Evolutionary conservation across 1,140 invertebrate genomes (phyloP), one percentile per base, ranked within the genome.

Genomic region (Cheumatopsyche charites): DNA sequence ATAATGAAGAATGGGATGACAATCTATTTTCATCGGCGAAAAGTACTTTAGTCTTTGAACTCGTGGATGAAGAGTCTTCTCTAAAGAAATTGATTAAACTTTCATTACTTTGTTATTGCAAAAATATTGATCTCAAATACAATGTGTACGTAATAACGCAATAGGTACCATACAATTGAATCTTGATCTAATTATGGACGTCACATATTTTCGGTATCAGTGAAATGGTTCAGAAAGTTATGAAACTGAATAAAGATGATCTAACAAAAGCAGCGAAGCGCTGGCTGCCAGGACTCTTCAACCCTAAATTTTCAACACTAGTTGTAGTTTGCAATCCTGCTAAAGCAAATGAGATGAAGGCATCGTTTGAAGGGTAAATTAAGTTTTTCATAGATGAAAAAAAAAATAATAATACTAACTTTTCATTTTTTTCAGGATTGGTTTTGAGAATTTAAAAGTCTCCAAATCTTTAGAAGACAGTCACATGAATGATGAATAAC

Each of bases 41-140:
- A 78, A 93, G 92, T 77, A 94, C 93, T 11, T 81, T 94, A 1
- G 89, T 96, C 49, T 96, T 91, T 82, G 91, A 95, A 79, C 88
- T 94, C 6, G 92, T 96, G 69, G 88, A 92, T 72, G 82, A 87
- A 72, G 92, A 95, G 80, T 91, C 93, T 75, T 92, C 89, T 67
- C 88, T 95, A 0, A 87, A 90, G 0, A 87, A 90, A 77, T 86
- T 91, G 0, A 88, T 93, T 1, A 77, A 80, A 13, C 87, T 92
- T 70, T 93, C 92, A 0, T 79, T 96, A 7, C 78, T 90, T 4
- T 88, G 87, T 41, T 92, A 92, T 78, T 89, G 93, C 71, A 87
- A 89, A 74, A 86, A 87, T 21, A 87, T 91, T 0, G 84, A 87
- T 1, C 86, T 88, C 19, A 83, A 88, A 71, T 92, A 92, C 77